These are phyloP conservation scores for Dallia pectoralis DNA, from an alignment of 2,797 vertebrate species.

Conservation along the genomic window DNA sequence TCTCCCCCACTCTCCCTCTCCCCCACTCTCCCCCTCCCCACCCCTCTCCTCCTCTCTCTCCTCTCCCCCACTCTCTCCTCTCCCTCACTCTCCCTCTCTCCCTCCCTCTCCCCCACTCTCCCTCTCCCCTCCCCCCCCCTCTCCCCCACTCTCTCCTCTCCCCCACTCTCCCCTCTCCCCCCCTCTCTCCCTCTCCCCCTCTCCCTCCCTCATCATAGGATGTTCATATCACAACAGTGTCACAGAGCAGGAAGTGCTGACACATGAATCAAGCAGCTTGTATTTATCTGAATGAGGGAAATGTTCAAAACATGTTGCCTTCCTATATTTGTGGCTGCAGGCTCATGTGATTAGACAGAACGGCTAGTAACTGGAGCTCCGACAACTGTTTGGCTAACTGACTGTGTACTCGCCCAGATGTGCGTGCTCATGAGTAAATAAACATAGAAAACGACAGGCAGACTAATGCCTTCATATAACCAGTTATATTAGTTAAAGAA, in stretches of 20 bases:
- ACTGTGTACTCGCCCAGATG: slow-evolving; percentile 3
- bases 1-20: slow-evolving; percentile 13
- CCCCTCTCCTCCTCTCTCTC: not conserved
- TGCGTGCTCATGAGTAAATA: slow-evolving; percentile 10
- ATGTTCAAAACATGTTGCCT: slow-evolving; percentile 13
- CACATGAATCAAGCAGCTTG: slow-evolving; percentile 25
- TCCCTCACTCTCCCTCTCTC: not conserved
- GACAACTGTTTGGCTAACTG: slow-evolving; percentile 28
- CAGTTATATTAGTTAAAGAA: slow-evolving; percentile 22
- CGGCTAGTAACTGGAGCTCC: not conserved
- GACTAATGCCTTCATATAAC: slow-evolving; percentile 22
- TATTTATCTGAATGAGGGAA: slow-evolving; percentile 58
- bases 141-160: not conserved
- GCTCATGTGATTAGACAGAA: not conserved
- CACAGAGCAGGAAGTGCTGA: slow-evolving; percentile 58
- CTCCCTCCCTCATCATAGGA: slow-evolving; percentile 33
- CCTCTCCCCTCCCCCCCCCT: not conserved
- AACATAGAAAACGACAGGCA: slow-evolving; percentile 15
- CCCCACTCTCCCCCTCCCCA: no score
- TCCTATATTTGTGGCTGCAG: not conserved
- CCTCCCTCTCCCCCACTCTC: not conserved
- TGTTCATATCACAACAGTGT: slow-evolving; percentile 54
- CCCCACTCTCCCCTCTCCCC: not conserved
- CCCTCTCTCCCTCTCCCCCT: not conserved
- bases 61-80: not conserved